phyloP scores from a whole-genome alignment of 2,113 vertebrate species.

The Oreotrochilus melanogaster region DNA sequence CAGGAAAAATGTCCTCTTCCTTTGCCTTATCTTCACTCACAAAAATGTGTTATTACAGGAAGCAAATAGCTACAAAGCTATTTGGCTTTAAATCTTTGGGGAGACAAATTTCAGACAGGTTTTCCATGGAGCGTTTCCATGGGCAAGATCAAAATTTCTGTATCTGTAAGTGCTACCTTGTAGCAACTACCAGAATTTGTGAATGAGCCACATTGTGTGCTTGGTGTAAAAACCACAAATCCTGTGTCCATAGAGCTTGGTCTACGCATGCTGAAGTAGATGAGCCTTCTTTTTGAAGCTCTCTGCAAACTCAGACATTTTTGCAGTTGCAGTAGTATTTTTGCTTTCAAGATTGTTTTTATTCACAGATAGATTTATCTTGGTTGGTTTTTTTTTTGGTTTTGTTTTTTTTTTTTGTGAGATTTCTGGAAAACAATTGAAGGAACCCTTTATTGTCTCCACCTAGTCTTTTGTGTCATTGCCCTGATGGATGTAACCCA shows the following conservation, averaged over 20 bases:
- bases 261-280: not conserved
- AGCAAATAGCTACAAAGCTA: not conserved
- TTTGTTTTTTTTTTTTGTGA: not conserved
- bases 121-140: not conserved
- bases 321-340: not conserved
- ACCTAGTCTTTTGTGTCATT: conserved; percentile 43
- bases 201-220: not conserved
- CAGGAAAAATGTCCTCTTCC: not conserved
- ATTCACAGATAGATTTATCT: not conserved
- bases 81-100: not conserved
- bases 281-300: not conserved
- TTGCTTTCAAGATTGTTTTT: conserved; percentile 12
- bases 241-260: not conserved
- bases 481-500: conserved; percentile 43
- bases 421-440: conserved; percentile 29
- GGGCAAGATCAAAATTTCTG: not conserved
- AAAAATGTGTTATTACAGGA: not conserved
- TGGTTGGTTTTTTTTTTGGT: too few relatives aligned
- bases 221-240: not conserved
- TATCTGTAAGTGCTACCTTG: not conserved
- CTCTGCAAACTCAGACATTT: not conserved
- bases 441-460: conserved; percentile 23
- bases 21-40: not conserved
- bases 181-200: not conserved
- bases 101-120: not conserved